Evolutionary conservation across 2,113 vertebrate species (phyloP).

Genomic region (Galeopterus variegatus): DNA sequence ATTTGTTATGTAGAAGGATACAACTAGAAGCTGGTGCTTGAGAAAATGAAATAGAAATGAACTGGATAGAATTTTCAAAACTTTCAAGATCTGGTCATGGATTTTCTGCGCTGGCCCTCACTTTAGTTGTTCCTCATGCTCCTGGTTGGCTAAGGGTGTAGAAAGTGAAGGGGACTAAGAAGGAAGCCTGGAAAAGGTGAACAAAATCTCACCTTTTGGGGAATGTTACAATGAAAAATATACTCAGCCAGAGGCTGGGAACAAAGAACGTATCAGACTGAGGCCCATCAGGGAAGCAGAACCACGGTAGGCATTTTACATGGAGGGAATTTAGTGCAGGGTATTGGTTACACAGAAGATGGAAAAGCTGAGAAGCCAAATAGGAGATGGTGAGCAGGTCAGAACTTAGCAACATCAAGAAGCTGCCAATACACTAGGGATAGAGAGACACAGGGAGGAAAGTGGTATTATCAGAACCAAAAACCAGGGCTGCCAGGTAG

Average conservation of each 20-base stretch:
- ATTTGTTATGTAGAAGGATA: constrained; percentile 77
- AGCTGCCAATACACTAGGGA: neutral
- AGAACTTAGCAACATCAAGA: neutral
- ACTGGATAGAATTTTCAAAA: constrained; percentile 69
- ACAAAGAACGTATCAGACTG: fast-evolving
- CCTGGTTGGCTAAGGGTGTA: constrained; percentile 52
- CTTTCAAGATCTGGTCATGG: constrained; percentile 65
- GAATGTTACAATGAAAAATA: neutral
- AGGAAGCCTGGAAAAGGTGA: neutral
- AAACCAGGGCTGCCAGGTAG: neutral
- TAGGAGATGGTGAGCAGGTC: neutral
- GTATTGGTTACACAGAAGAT: neutral
- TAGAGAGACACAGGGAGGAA: neutral
- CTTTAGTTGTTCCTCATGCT: constrained; percentile 61
- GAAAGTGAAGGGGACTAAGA: neutral
- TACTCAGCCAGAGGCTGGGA: neutral
- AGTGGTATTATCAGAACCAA: neutral
- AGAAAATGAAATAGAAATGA: constrained; percentile 85
- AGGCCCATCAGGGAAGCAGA: neutral
- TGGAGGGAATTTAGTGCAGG: neutral
- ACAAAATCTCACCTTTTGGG: neutral
- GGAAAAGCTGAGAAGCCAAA: neutral
- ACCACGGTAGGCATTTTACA: neutral
- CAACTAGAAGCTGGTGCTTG: constrained; percentile 72
- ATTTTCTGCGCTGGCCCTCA: constrained; percentile 71